These are phyloP conservation scores for Nemotelus pantherinus DNA, from an alignment of 2,888 invertebrate species.

Conservation along the genomic window DNA sequence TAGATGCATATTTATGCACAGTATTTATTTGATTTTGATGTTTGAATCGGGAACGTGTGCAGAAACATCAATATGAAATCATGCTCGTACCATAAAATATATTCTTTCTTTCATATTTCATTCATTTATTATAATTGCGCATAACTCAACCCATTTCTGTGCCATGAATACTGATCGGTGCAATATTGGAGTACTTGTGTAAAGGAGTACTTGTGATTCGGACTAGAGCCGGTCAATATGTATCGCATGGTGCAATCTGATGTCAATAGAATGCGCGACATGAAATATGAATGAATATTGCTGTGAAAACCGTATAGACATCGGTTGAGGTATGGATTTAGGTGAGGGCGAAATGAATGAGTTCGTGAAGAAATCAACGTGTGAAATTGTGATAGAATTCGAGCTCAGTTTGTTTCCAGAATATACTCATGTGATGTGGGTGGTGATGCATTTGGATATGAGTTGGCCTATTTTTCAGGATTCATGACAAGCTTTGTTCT, in stretches of 20 bases:
- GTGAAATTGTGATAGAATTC: too few relatives aligned
- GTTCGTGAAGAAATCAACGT: too few relatives aligned
- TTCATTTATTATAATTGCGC: conserved; percentile 36
- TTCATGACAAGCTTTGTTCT: too few relatives aligned
- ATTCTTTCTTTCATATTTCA: conserved; percentile 18
- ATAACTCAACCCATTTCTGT: conserved; percentile 36
- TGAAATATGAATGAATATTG: conserved; percentile 3
- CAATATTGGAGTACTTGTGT: neutral
- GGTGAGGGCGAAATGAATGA: too few relatives aligned
- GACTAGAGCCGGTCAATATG: neutral
- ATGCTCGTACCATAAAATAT: neutral
- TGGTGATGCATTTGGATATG: too few relatives aligned
- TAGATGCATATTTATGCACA: conserved; percentile 11
- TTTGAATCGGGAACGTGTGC: conserved; percentile 39
- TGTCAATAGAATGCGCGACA: neutral
- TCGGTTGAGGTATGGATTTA: too few relatives aligned
- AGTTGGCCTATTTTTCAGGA: too few relatives aligned
- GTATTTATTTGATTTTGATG: conserved; percentile 43
- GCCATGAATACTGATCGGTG: conserved; percentile 11
- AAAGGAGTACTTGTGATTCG: neutral
- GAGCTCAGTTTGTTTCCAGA: too few relatives aligned
- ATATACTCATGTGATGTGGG: too few relatives aligned
- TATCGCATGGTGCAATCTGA: conserved; percentile 3
- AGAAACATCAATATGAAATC: conserved; percentile 23
- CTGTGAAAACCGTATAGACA: neutral